Conservation (phyloP, 1,140 invertebrate genomes). For the Pseudomyrmex dendroicus region DNA sequence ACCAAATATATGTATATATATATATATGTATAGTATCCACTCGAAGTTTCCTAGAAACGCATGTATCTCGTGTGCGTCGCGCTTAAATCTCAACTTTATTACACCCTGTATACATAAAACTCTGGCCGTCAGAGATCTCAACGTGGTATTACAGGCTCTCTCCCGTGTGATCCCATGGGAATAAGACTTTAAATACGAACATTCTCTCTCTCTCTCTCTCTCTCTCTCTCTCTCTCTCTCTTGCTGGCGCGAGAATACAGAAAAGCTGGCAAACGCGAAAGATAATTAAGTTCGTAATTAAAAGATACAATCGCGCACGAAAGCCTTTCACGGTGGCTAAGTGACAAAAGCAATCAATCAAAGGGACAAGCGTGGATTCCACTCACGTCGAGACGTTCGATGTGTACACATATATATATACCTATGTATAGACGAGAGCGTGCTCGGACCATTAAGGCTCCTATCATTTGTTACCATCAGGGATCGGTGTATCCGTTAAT, state of each 20-base stretch:
- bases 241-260: conserved; percentile 13
- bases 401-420: conserved; percentile 31
- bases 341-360: conserved; percentile 82
- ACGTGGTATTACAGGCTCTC: conserved; percentile 43
- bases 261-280: conserved; percentile 61
- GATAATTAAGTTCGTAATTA: conserved; percentile 80
- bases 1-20: too few relatives aligned
- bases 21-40: too few relatives aligned
- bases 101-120: conserved; percentile 59
- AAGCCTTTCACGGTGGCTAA: conserved; percentile 74
- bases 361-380: conserved; percentile 72
- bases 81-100: conserved; percentile 15
- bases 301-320: conserved; percentile 71
- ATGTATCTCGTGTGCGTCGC: background rate
- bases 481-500: conserved; percentile 78
- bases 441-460: conserved; percentile 77
- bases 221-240: background rate
- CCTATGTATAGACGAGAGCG: conserved; percentile 45
- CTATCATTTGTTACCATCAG: conserved; percentile 82
- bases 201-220: background rate
- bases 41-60: background rate
- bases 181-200: conserved; percentile 74
- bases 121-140: conserved; percentile 39
- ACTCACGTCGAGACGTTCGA: conserved; percentile 65
- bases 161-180: conserved; percentile 66